phyloP scores from a whole-genome alignment of 2,113 vertebrate genomes.

The Pontoporia blainvillei region DNA sequence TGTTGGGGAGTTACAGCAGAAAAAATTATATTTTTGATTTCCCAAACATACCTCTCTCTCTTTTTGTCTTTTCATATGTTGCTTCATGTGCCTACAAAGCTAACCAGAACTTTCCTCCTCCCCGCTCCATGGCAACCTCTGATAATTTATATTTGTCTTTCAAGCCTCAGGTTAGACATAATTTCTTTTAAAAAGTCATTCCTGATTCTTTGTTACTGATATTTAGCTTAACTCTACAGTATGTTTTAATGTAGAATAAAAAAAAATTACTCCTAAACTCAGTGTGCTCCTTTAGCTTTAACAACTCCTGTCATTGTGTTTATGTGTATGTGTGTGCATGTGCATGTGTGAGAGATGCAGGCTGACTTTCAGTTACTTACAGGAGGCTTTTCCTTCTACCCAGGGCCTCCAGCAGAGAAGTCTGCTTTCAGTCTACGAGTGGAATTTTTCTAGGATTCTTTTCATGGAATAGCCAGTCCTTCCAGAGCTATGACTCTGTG shows the following conservation, averaged over 20 bases:
- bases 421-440: background rate
- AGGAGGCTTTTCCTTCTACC: background rate
- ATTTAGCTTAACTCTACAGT: background rate
- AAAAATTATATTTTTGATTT: background rate
- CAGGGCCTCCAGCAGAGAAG: background rate
- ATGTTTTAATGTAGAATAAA: background rate
- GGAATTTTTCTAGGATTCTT: background rate
- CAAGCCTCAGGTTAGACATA: background rate
- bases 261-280: background rate
- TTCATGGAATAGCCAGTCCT: background rate
- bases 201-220: background rate
- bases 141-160: background rate
- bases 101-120: background rate
- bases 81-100: background rate
- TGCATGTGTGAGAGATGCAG: background rate
- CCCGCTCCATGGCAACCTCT: background rate
- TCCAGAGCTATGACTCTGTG: background rate
- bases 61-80: background rate
- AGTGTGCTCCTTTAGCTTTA: background rate
- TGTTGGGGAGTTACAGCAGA: background rate
- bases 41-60: background rate
- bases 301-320: background rate
- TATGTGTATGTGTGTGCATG: background rate
- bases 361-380: background rate
- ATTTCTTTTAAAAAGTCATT: background rate